Conservation (phyloP, 2,113 vertebrate genomes). For the Onychorhynchus coronatus region DNA sequence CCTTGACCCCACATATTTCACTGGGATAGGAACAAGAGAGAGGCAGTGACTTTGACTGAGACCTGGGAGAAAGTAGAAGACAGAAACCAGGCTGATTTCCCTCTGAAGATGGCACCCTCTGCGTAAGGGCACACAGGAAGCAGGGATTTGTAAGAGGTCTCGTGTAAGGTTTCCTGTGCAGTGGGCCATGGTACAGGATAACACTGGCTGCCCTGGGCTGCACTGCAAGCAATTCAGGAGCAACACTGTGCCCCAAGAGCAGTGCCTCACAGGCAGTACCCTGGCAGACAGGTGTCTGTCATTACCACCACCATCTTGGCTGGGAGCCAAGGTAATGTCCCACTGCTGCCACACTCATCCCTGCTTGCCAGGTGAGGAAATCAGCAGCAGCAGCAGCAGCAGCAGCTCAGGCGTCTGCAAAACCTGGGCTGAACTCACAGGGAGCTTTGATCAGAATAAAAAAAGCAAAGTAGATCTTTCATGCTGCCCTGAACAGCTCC, state of each 20-base stretch:
- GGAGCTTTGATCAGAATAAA: neutral
- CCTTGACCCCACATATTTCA: neutral
- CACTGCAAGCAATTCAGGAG: neutral
- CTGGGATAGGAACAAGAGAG: neutral
- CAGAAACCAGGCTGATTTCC: neutral
- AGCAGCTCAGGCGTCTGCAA: neutral
- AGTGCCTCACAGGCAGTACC: no score
- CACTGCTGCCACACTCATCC: neutral
- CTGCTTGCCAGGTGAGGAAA: neutral
- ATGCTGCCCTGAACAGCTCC: neutral
- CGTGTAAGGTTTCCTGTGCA: neutral
- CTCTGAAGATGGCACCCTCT: neutral
- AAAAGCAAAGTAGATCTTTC: neutral
- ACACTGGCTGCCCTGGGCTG: neutral
- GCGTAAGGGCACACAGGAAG: neutral
- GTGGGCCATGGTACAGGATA: neutral
- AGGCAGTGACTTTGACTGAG: neutral
- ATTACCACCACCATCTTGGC: neutral
- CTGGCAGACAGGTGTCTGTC: neutral
- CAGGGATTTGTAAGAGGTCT: neutral
- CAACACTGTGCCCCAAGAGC: neutral
- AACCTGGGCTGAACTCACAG: neutral
- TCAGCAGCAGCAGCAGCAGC: neutral
- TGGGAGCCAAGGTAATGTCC: neutral
- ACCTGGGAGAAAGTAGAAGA: neutral